phyloP scores from a whole-genome alignment of 2,888 invertebrate species.

The Aspidiotus rigidus region DNA sequence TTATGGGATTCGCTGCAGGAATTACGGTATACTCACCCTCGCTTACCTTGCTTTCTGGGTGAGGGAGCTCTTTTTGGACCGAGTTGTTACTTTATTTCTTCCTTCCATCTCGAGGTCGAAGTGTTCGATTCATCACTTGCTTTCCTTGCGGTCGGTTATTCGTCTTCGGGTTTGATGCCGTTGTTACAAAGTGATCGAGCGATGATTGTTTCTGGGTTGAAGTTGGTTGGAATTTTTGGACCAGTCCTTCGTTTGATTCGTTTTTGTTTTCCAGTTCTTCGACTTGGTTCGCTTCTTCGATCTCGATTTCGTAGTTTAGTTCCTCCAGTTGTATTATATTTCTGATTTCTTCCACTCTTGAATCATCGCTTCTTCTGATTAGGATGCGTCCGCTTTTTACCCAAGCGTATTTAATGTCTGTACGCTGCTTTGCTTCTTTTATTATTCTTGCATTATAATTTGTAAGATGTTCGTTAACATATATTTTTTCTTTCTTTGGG shows the following conservation, averaged over 20 bases:
- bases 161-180: too few species aligned
- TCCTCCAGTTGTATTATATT: neutral
- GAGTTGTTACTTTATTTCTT: too few species aligned
- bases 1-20: too few species aligned
- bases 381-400: neutral
- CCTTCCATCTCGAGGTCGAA: too few species aligned
- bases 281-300: neutral
- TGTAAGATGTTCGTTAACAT: neutral
- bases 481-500: neutral
- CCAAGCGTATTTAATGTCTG: neutral
- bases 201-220: too few species aligned
- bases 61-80: too few species aligned
- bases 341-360: neutral
- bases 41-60: too few species aligned
- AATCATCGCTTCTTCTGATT: neutral
- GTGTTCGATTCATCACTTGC: too few species aligned
- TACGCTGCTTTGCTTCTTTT: neutral
- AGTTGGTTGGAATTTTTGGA: neutral
- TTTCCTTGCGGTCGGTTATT: too few species aligned
- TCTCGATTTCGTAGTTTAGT: neutral
- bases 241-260: constrained; percentile 38
- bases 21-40: too few species aligned
- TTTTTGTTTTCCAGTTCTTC: constrained; percentile 1
- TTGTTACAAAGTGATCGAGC: too few species aligned
- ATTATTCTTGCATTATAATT: neutral